These are phyloP conservation scores for Ochotona princeps DNA, from an alignment of 2,113 vertebrate genomes.

Conservation along the genomic window DNA sequence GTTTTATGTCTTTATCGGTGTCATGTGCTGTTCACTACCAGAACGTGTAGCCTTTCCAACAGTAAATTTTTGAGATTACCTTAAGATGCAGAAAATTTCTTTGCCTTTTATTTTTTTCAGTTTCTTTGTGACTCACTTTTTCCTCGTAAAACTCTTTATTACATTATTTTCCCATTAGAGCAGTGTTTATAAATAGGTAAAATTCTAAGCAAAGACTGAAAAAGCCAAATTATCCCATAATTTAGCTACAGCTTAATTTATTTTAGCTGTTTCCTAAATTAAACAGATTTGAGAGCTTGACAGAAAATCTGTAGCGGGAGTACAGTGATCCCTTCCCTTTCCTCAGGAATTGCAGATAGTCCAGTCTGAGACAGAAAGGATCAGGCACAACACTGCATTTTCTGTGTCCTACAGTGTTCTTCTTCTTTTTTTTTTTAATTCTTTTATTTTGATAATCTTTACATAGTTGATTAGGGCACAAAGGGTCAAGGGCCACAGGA, in stretches of 20 bases:
- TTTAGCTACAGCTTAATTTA: not conserved
- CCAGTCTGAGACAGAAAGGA: not conserved
- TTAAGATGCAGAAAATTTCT: not conserved
- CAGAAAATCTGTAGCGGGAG: not conserved
- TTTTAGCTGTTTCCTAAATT: not conserved
- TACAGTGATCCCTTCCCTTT: not conserved
- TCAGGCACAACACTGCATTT: not conserved
- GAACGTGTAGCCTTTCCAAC: not conserved
- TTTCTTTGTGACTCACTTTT: constrained; percentile 40
- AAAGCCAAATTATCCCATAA: constrained; percentile 25
- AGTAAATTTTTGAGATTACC: constrained; percentile 40
- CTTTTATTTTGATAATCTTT: too few relatives aligned
- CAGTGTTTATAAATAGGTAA: constrained; percentile 13
- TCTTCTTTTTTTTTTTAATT: too few relatives aligned
- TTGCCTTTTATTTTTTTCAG: constrained; percentile 30
- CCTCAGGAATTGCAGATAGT: not conserved
- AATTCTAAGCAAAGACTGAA: not conserved
- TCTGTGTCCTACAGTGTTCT: not conserved
- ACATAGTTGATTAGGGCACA: too few relatives aligned
- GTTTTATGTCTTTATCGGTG: not conserved
- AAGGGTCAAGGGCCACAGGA: too few relatives aligned
- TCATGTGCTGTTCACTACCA: not conserved
- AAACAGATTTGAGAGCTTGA: not conserved
- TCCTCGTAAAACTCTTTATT: constrained; percentile 15
- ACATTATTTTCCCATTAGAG: constrained; percentile 31